Percentiles rank a stretch among this genome's conserved stretches.
Conservation (phyloP, 2,888 invertebrate species). For the Lycocerus yunnanus region DNA sequence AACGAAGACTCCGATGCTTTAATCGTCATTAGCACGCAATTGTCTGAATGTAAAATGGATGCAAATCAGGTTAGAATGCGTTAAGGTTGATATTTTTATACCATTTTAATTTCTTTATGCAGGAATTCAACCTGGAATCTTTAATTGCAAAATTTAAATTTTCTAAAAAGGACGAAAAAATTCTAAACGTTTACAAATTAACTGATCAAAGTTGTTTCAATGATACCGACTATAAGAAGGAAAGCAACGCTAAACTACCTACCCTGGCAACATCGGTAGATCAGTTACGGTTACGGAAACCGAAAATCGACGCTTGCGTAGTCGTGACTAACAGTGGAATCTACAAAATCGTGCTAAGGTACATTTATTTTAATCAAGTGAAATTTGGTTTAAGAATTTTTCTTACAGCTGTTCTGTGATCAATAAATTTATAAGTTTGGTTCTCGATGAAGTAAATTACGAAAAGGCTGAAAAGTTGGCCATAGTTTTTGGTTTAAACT, state of each 20-base stretch:
- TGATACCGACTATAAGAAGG: constrained; percentile 36
- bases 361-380: constrained; percentile 7
- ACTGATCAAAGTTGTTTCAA: constrained; percentile 51
- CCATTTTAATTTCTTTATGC: constrained; percentile 32
- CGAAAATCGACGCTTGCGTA: constrained; percentile 62
- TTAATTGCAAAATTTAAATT: constrained; percentile 62
- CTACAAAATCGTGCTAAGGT: constrained; percentile 65
- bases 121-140: constrained; percentile 64
- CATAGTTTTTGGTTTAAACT: constrained; percentile 63
- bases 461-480: constrained; percentile 63
- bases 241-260: constrained; percentile 46
- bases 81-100: neutral
- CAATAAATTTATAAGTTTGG: constrained; percentile 61
- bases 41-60: constrained; percentile 61
- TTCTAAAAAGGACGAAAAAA: constrained; percentile 56
- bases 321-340: constrained; percentile 64
- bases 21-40: constrained; percentile 61
- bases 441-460: constrained; percentile 60
- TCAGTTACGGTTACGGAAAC: constrained; percentile 57
- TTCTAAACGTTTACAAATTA: constrained; percentile 58
- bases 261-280: constrained; percentile 55
- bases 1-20: constrained; percentile 57
- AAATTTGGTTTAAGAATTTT: neutral
- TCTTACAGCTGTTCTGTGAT: constrained; percentile 54
- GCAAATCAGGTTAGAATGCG: constrained; percentile 55